Evolutionary conservation across 1,140 invertebrate species (phyloP), one percentile per base, ranked within the genome.

Genomic region (Drosophila dunni): DNA sequence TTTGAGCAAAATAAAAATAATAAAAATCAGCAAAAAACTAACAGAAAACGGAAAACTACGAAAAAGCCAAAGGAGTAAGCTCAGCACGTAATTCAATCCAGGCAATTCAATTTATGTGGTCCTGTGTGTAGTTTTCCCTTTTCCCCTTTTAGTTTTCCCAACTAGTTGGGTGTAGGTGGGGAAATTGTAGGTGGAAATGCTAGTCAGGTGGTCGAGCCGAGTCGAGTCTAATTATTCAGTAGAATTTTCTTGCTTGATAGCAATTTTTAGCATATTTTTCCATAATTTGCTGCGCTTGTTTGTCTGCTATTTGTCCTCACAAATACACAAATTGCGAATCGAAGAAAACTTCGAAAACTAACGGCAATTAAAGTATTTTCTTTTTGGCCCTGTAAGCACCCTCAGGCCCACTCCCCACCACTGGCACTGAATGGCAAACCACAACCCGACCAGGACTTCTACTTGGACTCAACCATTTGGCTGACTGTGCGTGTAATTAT

Each of bases 401-500:
- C 51, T 36, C 13, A 33, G 45, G 10, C 1, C 13, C 15, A 48
- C 13, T 6, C 15, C 29, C 4, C 4, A 3, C 2, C 56, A 17
- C 44, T 7, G 11, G 29, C 38, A n/a, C 44, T 46, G 7, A 69
- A 63, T n/a, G 11, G 48, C 20, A 42, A 29, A 34, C 56, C 66
- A 62, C 66, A 75, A 46, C 53, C 71, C 65, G 38, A 60, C n/a
- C 44, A 44, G 63, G 72, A 85, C 48, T 75, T 81, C 48, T 61
- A 71, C 74, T 81, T 46, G 48, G 48, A 63, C 46, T 51, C 46
- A 15, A 76, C 46, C 58, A 75, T 88, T 86, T 88, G 84, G 83
- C 83, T 88, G 83, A 88, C 83, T 88, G 83, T 89, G 83, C 83
- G 83, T 88, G 84, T 88, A 88, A 88, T 88, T 88, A 88, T 88